phyloP scores from a whole-genome alignment of 2,888 invertebrate species.

The Nemapogon koenigi region DNA sequence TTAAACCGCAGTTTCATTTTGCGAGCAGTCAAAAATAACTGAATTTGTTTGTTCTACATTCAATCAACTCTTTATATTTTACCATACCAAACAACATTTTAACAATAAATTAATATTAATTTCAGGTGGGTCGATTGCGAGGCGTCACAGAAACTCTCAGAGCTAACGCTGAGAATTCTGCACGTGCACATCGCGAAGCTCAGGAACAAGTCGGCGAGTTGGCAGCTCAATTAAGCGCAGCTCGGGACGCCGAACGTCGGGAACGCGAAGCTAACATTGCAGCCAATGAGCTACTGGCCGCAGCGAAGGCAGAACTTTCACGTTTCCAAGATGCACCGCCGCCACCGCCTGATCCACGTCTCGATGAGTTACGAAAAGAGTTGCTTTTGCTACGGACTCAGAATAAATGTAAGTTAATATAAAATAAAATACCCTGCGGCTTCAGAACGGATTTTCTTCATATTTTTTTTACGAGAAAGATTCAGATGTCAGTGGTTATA shows the following conservation, averaged over 20 bases:
- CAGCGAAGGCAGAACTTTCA: conserved; percentile 72
- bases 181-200: conserved; percentile 59
- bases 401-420: conserved; percentile 69
- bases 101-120: conserved; percentile 5
- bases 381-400: conserved; percentile 74
- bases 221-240: conserved; percentile 52
- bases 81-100: neutral
- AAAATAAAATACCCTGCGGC: neutral
- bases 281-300: conserved; percentile 66
- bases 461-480: neutral
- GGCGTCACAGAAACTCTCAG: conserved; percentile 67
- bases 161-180: conserved; percentile 62
- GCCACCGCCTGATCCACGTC: conserved; percentile 73
- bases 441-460: neutral
- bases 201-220: conserved; percentile 53
- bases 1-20: too few species aligned
- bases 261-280: conserved; percentile 59
- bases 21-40: too few species aligned
- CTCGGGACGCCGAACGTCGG: conserved; percentile 51
- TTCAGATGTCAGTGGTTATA: too few species aligned
- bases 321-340: conserved; percentile 67
- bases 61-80: too few species aligned
- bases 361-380: conserved; percentile 79
- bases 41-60: too few species aligned
- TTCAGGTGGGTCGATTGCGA: conserved; percentile 51